Base-by-base conservation (phyloP, 1,140 invertebrate species). In the Thereuonema tuberculata region DNA sequence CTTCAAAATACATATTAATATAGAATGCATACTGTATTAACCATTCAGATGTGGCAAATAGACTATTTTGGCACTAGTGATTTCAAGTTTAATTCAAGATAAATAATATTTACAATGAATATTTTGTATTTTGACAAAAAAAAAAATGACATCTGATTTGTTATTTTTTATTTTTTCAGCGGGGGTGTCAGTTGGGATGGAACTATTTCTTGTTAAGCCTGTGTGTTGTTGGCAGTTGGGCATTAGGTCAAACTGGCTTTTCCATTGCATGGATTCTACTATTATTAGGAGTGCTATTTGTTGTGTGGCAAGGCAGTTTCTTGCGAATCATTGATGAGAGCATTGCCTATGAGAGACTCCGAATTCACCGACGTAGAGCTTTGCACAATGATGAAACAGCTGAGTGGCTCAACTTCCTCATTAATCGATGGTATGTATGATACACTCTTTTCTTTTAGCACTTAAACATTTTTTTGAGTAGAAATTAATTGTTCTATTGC, bases 361-460 rank as follows among this genome's bases (percentile, higher is more conserved):
- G 70, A 27, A 65, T 78, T 20, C 71, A 76, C 57, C 68, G 76
- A 28, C 73, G 74, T 62, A 68, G 75, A 46, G 76, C 77, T 2
- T 65, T 78, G 25, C 70, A 73, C 50, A 75, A 76, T 59, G 73
- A 75, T 56, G 78, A 80, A 63, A 77, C 77, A 1, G 74, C 72
- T 43, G 77, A 80, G 60, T 80, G 78, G 78, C 64, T 79, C n/a
- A 80, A 76, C 62, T 72, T 78, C 54, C 65, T 80, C 14, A 59
- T 80, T 17, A 78, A 78, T 64, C 70, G 75, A 70, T 79, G 77
- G 77, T 77, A 66, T 69, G 72, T 67, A 37, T 48, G 1, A 2
- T 5, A 15, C 5, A 53, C 53, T 53, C 5, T 20, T 15, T 24
- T 5, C 15, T 12, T 21, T n/a, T n/a, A n/a, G n/a, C n/a, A n/a